Conservation (phyloP, 2,888 invertebrate species). For the Aquatica leii region DNA sequence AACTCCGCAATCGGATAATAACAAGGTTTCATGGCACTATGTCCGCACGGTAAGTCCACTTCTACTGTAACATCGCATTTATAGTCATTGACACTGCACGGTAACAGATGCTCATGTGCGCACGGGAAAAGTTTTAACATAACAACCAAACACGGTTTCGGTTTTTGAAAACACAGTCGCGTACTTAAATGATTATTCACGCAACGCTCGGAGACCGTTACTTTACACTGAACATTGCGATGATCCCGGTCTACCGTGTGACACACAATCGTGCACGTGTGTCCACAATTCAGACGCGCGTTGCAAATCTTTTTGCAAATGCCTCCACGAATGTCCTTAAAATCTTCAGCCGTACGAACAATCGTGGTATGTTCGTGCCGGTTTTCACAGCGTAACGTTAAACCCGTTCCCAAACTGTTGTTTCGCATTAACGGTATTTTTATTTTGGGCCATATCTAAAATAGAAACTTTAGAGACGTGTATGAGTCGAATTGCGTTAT, state of each 20-base stretch:
- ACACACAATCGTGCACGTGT: constrained; percentile 70
- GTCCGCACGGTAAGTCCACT: constrained; percentile 41
- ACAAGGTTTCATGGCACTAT: constrained; percentile 59
- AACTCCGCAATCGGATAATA: constrained; percentile 51
- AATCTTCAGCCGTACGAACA: constrained; percentile 59
- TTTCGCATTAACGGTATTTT: constrained; percentile 61
- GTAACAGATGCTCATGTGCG: constrained; percentile 60
- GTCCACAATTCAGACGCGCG: constrained; percentile 66
- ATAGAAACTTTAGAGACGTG: too few relatives aligned
- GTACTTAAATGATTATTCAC: constrained; percentile 64
- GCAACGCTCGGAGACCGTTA: constrained; percentile 64
- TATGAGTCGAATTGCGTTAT: too few relatives aligned
- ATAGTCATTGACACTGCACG: constrained; percentile 62
- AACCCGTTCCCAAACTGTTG: constrained; percentile 63
- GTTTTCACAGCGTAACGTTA: constrained; percentile 64
- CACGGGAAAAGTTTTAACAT: constrained; percentile 62
- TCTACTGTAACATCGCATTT: constrained; percentile 50
- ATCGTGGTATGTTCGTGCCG: constrained; percentile 60
- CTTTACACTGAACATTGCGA: constrained; percentile 59
- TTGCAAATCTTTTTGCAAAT: constrained; percentile 49
- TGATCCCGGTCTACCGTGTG: constrained; percentile 70
- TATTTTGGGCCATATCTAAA: constrained; percentile 68
- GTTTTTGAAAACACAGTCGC: constrained; percentile 61
- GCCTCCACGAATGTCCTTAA: constrained; percentile 65
- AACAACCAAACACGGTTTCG: constrained; percentile 60